phyloP scores from a whole-genome alignment of 2,797 vertebrate species.

The Austrolebias charrua region DNA sequence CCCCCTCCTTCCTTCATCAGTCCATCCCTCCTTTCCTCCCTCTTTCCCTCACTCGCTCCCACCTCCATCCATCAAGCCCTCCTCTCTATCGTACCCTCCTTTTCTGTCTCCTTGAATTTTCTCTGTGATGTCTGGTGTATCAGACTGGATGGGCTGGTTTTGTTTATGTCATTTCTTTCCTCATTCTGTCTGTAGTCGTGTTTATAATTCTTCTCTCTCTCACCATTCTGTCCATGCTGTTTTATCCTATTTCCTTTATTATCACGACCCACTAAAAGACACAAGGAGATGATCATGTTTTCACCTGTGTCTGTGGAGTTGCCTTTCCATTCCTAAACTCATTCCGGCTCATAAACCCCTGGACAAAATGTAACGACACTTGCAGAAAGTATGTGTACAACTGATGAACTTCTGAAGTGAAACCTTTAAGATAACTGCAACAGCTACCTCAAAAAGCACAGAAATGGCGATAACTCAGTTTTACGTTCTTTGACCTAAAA shows the following conservation, averaged over 20 bases:
- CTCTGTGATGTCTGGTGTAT: constrained; percentile 32
- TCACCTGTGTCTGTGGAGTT: too few species aligned
- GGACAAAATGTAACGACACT: too few species aligned
- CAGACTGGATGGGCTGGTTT: constrained; percentile 15
- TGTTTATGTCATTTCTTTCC: neutral
- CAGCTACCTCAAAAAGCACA: too few species aligned
- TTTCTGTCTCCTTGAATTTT: constrained; percentile 30
- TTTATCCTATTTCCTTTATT: neutral
- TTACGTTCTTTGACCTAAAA: too few species aligned
- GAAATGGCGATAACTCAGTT: too few species aligned
- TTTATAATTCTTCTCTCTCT: neutral
- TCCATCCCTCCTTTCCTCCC: constrained; percentile 35
- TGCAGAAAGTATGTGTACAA: too few species aligned
- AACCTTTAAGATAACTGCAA: too few species aligned
- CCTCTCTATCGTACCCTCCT: constrained; percentile 11
- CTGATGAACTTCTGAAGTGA: too few species aligned
- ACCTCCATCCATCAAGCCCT: constrained; percentile 40
- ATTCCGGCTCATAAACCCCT: too few species aligned
- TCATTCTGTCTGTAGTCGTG: neutral
- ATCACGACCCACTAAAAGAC: neutral
- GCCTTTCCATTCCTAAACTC: too few species aligned
- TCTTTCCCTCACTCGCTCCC: constrained; percentile 5
- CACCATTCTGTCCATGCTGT: neutral
- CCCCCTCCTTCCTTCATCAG: constrained; percentile 29
- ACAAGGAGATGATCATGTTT: too few species aligned